Percentiles rank a stretch among this genome's conserved stretches.
These are phyloP conservation scores for Paraplagusia blochii DNA, from an alignment of 2,113 vertebrate genomes.

Conservation along the genomic window DNA sequence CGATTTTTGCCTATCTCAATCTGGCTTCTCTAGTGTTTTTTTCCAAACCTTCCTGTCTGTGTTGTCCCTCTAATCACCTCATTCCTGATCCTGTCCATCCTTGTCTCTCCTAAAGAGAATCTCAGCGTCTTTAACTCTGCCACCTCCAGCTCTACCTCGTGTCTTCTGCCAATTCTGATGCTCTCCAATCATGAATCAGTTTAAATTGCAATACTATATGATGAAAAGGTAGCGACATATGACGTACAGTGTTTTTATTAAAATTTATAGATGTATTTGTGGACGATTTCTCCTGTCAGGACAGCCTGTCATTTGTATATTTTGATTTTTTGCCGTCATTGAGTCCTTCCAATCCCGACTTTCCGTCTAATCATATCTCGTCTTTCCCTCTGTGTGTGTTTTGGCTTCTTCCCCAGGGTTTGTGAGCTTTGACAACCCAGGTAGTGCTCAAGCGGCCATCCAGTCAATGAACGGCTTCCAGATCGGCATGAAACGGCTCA, in stretches of 20 bases:
- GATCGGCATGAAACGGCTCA: conserved; percentile 99
- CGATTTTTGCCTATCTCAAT: no score
- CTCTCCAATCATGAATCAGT: no score
- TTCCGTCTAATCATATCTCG: conserved; percentile 38
- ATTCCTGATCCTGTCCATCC: no score
- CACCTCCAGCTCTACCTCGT: no score
- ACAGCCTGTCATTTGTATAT: background rate
- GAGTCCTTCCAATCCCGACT: conserved; percentile 7
- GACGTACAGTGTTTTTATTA: conserved; percentile 2
- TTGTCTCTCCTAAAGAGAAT: no score
- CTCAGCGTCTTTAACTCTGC: no score
- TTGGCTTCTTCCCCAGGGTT: conserved; percentile 81
- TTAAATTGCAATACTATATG: no score
- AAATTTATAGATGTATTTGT: background rate
- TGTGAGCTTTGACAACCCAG: conserved; percentile 99
- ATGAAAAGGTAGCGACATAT: no score
- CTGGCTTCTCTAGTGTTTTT: no score
- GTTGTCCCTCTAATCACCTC: no score
- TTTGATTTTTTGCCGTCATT: conserved; percentile 15
- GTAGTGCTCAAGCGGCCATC: conserved; percentile 98
- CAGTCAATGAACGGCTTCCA: conserved; percentile 99
- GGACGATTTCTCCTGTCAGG: conserved; percentile 1
- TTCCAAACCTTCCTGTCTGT: no score
- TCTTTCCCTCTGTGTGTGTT: conserved; percentile 18
- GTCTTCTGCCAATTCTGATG: no score